These are phyloP conservation scores for Bolinopsis microptera DNA, from an alignment of 37 sponge, comb jelly and placozoan genomes.

Conservation along the genomic window DNA sequence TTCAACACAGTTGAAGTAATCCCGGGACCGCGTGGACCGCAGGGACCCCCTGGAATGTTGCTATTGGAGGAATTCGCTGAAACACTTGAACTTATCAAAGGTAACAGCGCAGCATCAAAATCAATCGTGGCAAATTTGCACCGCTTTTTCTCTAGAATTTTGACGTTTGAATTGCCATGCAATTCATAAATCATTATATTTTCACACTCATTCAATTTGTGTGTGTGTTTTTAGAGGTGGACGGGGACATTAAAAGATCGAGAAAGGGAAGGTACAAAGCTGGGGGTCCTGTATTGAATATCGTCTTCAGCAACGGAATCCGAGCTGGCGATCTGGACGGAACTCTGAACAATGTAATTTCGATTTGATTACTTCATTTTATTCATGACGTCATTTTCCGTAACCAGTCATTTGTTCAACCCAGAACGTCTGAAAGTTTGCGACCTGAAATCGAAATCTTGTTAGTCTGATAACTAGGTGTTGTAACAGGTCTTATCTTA, in stretches of 20 bases:
- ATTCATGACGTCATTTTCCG: background rate
- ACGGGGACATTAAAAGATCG: background rate
- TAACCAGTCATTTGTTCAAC: background rate
- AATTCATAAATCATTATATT: too few relatives aligned
- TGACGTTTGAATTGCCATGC: too few relatives aligned
- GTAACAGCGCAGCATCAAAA: too few relatives aligned
- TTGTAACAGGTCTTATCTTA: background rate
- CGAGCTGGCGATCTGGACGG: background rate
- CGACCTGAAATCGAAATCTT: background rate
- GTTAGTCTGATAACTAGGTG: background rate
- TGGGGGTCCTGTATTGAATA: slow-evolving; percentile 23
- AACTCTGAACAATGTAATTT: background rate
- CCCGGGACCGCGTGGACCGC: slow-evolving; percentile 35
- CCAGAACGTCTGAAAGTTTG: background rate
- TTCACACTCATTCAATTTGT: too few relatives aligned
- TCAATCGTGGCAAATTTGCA: too few relatives aligned
- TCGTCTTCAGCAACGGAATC: slow-evolving; percentile 15
- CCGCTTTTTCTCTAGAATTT: too few relatives aligned
- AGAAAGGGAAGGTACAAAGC: background rate
- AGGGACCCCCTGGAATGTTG: slow-evolving; percentile 39
- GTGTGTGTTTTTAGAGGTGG: slow-evolving; percentile 8
- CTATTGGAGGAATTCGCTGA: slow-evolving; percentile 36
- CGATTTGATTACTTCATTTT: background rate
- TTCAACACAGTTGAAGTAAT: slow-evolving; percentile 29
- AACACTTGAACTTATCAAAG: slow-evolving; percentile 28